A percentile compares a stretch with the other conserved stretches of the same genome.
phyloP scores from a whole-genome alignment of 2,888 invertebrate species.

The Pharmacophagus antenor region DNA sequence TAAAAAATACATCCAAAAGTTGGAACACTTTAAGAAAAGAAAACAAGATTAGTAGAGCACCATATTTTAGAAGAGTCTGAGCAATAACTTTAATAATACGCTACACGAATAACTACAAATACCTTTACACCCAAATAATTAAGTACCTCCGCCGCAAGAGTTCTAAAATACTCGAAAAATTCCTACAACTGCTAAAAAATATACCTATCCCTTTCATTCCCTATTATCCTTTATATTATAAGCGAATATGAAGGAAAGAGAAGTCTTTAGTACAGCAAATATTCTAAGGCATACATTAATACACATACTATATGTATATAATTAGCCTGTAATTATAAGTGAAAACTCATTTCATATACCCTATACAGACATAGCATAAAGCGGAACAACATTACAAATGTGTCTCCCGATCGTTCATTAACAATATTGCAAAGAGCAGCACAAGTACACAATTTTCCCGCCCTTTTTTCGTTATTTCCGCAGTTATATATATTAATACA shows the following conservation, averaged over 20 bases:
- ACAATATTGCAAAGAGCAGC: too few species aligned
- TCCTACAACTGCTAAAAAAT: conserved; percentile 32
- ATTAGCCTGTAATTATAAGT: conserved; percentile 51
- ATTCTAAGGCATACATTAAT: conserved; percentile 58
- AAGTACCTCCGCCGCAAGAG: conserved; percentile 17
- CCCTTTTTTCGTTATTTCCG: too few species aligned
- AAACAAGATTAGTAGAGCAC: conserved; percentile 46
- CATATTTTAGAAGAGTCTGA: conserved; percentile 51
- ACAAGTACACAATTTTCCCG: too few species aligned
- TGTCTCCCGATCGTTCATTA: too few species aligned
- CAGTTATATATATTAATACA: too few species aligned
- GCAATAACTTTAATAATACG: conserved; percentile 37
- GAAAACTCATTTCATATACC: neutral
- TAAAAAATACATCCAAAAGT: conserved; percentile 26
- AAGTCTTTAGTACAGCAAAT: conserved; percentile 37
- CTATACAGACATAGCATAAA: too few species aligned
- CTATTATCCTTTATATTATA: conserved; percentile 63
- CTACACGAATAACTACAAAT: conserved; percentile 26
- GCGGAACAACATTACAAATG: too few species aligned
- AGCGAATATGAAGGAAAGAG: conserved; percentile 69
- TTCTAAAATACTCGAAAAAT: conserved; percentile 21
- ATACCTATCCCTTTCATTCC: conserved; percentile 40
- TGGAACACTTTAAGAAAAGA: conserved; percentile 4
- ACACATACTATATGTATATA: conserved; percentile 66
- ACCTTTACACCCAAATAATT: conserved; percentile 18